Evolutionary conservation across 2,888 invertebrate species (phyloP).

Genomic region (Pandemis corylana): DNA sequence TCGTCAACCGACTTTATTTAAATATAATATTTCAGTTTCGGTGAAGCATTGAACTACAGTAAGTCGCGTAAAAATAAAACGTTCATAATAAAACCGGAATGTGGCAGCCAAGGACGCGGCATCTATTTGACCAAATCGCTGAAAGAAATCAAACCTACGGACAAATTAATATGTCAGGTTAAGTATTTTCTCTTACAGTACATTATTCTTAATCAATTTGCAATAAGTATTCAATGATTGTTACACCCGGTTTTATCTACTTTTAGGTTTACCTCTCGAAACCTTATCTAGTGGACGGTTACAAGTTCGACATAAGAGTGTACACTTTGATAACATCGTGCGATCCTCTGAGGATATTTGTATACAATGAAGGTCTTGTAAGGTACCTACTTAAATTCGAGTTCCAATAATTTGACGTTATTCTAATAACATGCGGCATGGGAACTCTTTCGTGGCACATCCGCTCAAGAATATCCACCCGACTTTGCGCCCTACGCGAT

Average conservation of each 20-base stretch:
- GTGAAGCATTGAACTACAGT: constrained; percentile 89
- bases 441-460: background rate
- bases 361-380: constrained; percentile 96
- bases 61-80: constrained; percentile 89
- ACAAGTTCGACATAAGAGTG: constrained; percentile 95
- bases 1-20: background rate
- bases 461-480: background rate
- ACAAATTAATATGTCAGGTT: constrained; percentile 95
- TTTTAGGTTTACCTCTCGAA: constrained; percentile 81
- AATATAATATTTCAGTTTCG: constrained; percentile 80
- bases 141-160: constrained; percentile 90
- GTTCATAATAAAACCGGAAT: constrained; percentile 96
- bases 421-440: background rate
- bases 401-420: background rate
- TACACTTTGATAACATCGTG: constrained; percentile 96
- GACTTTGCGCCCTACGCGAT: background rate
- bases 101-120: constrained; percentile 95
- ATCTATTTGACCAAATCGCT: constrained; percentile 94
- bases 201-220: background rate
- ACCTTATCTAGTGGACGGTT: constrained; percentile 95
- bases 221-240: background rate
- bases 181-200: background rate
- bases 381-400: constrained; percentile 72
- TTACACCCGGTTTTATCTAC: background rate
- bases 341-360: constrained; percentile 94